Conservation (phyloP, 2,888 invertebrate species). For the Tetropium fuscum region DNA sequence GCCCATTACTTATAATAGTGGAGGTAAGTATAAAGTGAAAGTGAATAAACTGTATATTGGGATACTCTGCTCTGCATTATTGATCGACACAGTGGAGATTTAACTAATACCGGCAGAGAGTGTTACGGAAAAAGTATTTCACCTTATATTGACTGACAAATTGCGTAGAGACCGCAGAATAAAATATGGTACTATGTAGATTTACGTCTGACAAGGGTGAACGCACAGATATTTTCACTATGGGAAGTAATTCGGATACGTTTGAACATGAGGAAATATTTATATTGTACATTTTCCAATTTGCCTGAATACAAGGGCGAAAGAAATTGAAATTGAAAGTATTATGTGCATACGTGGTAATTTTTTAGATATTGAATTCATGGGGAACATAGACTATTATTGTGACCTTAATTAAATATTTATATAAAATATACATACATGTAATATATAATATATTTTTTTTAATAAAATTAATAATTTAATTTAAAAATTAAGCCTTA, state of each 20-base stretch:
- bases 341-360: neutral
- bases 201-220: constrained; percentile 11
- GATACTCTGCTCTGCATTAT: no score
- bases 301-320: constrained; percentile 6
- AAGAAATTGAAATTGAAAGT: constrained; percentile 9
- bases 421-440: no score
- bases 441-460: no score
- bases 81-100: no score
- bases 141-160: constrained; percentile 20
- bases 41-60: no score
- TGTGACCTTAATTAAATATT: no score
- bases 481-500: no score
- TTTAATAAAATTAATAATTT: no score
- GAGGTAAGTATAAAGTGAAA: no score
- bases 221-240: constrained; percentile 18
- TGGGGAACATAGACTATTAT: no score
- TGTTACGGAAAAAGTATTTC: constrained; percentile 1
- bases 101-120: no score
- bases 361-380: neutral
- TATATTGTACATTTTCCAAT: constrained; percentile 22
- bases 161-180: constrained; percentile 6
- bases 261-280: constrained; percentile 20
- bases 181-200: constrained; percentile 18
- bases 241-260: constrained; percentile 18
- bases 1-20: no score